Evolutionary conservation across 1,140 invertebrate species (phyloP).

Genomic region (Philopotamus ludificatus): DNA sequence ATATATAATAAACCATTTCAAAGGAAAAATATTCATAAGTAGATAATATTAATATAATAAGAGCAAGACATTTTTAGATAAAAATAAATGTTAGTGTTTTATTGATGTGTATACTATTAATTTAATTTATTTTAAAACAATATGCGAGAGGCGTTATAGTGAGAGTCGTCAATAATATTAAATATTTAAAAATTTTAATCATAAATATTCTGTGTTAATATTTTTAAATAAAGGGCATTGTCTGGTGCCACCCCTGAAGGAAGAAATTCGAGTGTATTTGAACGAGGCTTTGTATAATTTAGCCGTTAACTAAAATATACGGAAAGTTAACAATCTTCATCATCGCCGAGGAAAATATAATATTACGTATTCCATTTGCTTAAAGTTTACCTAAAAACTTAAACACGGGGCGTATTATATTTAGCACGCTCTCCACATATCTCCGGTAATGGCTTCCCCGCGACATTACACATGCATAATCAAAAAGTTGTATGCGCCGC

Average conservation of each 20-base stretch:
- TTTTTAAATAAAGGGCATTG: background rate
- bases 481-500: too few relatives aligned
- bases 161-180: background rate
- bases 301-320: conserved; percentile 6
- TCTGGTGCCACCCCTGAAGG: background rate
- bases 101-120: too few relatives aligned
- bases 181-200: background rate
- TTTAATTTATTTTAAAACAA: too few relatives aligned
- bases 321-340: conserved; percentile 8
- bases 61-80: too few relatives aligned
- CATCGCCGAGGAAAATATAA: conserved; percentile 5
- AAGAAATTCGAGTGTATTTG: background rate
- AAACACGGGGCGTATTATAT: background rate
- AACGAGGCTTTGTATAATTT: background rate
- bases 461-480: too few relatives aligned
- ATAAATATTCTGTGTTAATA: background rate
- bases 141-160: too few relatives aligned
- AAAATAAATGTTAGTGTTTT: too few relatives aligned
- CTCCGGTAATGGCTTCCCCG: too few relatives aligned
- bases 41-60: too few relatives aligned
- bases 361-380: background rate
- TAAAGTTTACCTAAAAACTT: background rate
- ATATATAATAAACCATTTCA: too few relatives aligned
- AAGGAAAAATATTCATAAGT: too few relatives aligned
- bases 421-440: too few relatives aligned